Base-by-base conservation (phyloP, 2,888 invertebrate genomes). In the Platynereis dumerilii region DNA sequence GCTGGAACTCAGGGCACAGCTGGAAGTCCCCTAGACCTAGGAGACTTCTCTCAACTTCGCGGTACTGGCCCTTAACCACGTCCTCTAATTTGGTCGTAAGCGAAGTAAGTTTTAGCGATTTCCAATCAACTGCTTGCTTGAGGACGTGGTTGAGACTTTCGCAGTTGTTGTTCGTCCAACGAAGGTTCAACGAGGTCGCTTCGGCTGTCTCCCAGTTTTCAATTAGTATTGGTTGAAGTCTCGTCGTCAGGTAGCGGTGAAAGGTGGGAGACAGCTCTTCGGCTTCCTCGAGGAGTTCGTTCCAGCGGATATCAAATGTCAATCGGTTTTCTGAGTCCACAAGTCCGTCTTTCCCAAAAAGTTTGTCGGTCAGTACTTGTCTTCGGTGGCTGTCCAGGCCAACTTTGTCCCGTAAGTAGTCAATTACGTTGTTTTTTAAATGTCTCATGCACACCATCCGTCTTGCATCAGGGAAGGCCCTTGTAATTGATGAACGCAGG, bases 131-230 rank as follows among this genome's bases (percentile, higher is more conserved):
- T 7, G 20, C 24, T 22, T 52, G 52, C 52, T 52, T 52, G 7
- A 52, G 24, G 3, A 24, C 24, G 20, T 20, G 20, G 52, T 52
- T 52, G 24, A 52, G 3, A 3, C 7, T 10, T 17, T 52, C 52
- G 24, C 52, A 52, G 24, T 52, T 52, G 24, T 52, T 52, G 24
- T 52, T 52, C 5, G 52, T 52, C 52, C 52, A 52, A 24, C 24
- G 20, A 3, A 52, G 3, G 17, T 22, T 20, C 7, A 22, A 7
- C 7, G 5, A 5, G 7, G 17, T 17, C 17, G 5, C 24, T 52
- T 52, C 52, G 17, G 52, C 24, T 5, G 20, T 22, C 7, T 22
- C 7, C 52, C 5, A 10, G 20, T 52, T 52, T 52, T 52, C 24
- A 10, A 52, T 22, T 52, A 22, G 24, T 5, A 22, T 5, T 24